Conservation (phyloP, 2,797 vertebrate genomes). For the Chiroxiphia lanceolata region DNA sequence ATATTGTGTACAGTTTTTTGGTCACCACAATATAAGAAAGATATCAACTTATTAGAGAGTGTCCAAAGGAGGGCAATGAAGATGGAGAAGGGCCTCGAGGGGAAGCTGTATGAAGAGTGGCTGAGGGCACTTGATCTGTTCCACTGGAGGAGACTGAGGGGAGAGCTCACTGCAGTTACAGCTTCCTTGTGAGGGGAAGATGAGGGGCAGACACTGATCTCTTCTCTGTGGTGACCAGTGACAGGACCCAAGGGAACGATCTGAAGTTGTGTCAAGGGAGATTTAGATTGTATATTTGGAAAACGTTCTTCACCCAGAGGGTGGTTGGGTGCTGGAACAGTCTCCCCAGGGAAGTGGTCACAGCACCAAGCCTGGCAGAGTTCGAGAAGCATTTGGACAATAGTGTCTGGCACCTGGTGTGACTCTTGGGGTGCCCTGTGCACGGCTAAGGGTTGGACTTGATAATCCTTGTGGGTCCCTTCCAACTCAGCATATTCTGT, state of each 20-base stretch:
- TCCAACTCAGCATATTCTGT: not conserved
- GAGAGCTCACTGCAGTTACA: not conserved
- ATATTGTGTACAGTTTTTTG: not conserved
- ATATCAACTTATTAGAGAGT: not conserved
- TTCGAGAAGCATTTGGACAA: not conserved
- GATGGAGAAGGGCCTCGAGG: not conserved
- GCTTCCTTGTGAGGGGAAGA: not conserved
- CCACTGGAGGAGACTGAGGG: not conserved
- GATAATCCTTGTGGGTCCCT: not conserved
- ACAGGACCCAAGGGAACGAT: not conserved
- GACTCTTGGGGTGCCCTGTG: not conserved
- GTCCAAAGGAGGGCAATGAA: not conserved
- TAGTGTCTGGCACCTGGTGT: no score
- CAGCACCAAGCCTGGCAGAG: not conserved
- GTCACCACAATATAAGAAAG: not conserved
- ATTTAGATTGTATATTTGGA: not conserved
- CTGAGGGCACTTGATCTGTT: not conserved
- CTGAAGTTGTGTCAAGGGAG: not conserved
- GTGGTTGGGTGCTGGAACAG: not conserved
- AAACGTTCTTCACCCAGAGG: not conserved
- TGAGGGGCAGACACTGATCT: not conserved
- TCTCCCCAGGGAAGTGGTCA: not conserved
- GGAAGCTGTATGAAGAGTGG: not conserved
- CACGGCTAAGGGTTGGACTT: not conserved
- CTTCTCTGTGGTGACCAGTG: not conserved